These are phyloP conservation scores for Mythimna albipuncta DNA, from an alignment of 2,888 invertebrate genomes.

Conservation along the genomic window DNA sequence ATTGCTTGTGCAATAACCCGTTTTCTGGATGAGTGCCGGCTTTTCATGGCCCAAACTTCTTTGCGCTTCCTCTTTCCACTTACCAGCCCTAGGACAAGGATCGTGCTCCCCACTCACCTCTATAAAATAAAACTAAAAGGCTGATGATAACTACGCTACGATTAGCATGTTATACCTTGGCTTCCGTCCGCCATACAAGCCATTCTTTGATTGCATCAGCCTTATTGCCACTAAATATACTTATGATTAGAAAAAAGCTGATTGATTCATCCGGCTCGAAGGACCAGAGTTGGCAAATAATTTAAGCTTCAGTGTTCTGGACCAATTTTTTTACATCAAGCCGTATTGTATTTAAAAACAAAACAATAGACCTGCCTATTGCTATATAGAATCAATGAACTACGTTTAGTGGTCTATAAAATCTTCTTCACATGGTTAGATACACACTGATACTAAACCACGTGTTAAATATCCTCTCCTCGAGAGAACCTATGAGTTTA, in stretches of 20 bases:
- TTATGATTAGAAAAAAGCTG: constrained; percentile 71
- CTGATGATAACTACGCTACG: constrained; percentile 79
- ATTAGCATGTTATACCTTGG: constrained; percentile 73
- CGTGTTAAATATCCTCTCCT: not conserved
- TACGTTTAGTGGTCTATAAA: not conserved
- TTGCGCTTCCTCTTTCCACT: constrained; percentile 19
- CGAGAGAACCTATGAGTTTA: not conserved
- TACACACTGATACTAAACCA: not conserved
- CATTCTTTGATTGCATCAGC: constrained; percentile 84
- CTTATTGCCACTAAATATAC: constrained; percentile 75
- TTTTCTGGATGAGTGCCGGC: not conserved
- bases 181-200: constrained; percentile 80
- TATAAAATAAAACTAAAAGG: constrained; percentile 53
- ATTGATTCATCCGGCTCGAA: constrained; percentile 71
- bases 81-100: constrained; percentile 28
- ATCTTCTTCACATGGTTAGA: not conserved
- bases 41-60: constrained; percentile 4
- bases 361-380: not conserved
- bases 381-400: not conserved
- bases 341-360: constrained; percentile 24
- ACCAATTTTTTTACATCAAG: constrained; percentile 52
- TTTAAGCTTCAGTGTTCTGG: constrained; percentile 49
- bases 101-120: constrained; percentile 19
- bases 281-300: constrained; percentile 64
- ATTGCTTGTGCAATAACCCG: constrained; percentile 17